Base-by-base conservation (phyloP, 2,113 vertebrate genomes). In the Sturnus vulgaris region DNA sequence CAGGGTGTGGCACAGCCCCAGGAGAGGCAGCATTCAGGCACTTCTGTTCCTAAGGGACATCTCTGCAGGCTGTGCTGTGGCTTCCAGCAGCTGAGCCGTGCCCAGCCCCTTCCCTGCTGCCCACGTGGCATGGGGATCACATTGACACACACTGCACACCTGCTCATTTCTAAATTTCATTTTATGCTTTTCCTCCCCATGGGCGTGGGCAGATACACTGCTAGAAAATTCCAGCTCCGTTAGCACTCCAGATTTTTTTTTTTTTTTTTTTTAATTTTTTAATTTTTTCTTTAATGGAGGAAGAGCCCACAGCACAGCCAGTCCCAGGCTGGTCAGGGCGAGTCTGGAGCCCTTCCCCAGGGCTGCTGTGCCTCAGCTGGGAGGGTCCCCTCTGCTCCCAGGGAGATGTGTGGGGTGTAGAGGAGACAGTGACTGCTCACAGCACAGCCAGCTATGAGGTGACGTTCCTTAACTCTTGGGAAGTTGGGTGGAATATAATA, bases 401-500 rank as follows among this genome's bases (percentile, higher is more conserved):
- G n/a, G 46, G 50, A 39, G 8, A 27, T 4, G 16, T 6, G 5
- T 14, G 72, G 11, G 40, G 0, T 4, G 7, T 0, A 60, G 53
- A 60, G 65, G 64, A 30, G 65, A 11, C 42, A 28, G 6, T 1
- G n/a, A 4, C 56, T 2, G 2, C 65, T 75, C 39, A 0, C 1
- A 20, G 13, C 8, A 5, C 1, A 60, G 70, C 7, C 0, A 64
- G 7, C 64, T 23, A 35, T 16, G 10, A 63, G 88, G 81, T 79
- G 46, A 52, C 2, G 9, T 57, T 92, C 64, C 88, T 49, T 31
- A 42, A 81, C 96, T 97, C 95, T 80, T 2, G 16, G 81, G 93
- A 96, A 97, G 94, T 84, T 88, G 65, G 55, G 31, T 61, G 86
- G 96, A 96, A 61, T 56, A 82, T 91, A 91, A 78, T 83, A 88